Evolutionary conservation across 2,888 invertebrate genomes (phyloP), one percentile per base, ranked within the genome.

Genomic region (Drosophila nr. fundita): DNA sequence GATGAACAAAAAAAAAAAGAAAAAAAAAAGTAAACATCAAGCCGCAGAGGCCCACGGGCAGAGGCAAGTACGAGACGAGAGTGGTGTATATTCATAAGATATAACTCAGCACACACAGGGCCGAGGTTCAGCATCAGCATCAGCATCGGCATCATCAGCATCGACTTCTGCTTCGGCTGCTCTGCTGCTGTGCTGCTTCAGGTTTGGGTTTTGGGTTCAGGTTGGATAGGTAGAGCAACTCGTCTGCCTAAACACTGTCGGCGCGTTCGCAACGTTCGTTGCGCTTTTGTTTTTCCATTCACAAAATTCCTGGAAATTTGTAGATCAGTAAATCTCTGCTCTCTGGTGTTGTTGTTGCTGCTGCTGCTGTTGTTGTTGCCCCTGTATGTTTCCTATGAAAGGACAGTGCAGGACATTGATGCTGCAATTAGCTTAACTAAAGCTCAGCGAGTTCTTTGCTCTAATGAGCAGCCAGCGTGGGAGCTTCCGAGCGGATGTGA

Each of bases 221-320:
- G 50, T 48, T 66, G 61, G 68, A 89, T 89, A 84, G 80, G 87
- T 79, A 85, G 73, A 76, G 61, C 60, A 67, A 61, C 48, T 48
- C 78, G 66, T 48, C 78, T 78, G 69, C 70, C 70, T 78, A 63
- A 78, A 53, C 75, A 59, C 48, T 60, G 69, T 30, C 62, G 49
- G 54, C 59, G 34, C 48, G 55, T 30, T 55, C 32, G 29, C 66
- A 70, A 68, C 81, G 76, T 62, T 80, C 73, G 84, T 75, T 83
- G 83, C 87, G 89, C 87, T 87, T 87, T 90, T 88, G 90, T 90
- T 89, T 87, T 85, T 80, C 89, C 87, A 90, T 87, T 87, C 90
- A 87, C 86, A 73, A 76, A 89, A 82, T 89, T 89, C 89, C 73
- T 54, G 87, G 89, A 89, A 89, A 87, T 87, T 87, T 90, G 82